Base-by-base conservation (phyloP, 2,888 invertebrate genomes). In the Pheosia tremula region DNA sequence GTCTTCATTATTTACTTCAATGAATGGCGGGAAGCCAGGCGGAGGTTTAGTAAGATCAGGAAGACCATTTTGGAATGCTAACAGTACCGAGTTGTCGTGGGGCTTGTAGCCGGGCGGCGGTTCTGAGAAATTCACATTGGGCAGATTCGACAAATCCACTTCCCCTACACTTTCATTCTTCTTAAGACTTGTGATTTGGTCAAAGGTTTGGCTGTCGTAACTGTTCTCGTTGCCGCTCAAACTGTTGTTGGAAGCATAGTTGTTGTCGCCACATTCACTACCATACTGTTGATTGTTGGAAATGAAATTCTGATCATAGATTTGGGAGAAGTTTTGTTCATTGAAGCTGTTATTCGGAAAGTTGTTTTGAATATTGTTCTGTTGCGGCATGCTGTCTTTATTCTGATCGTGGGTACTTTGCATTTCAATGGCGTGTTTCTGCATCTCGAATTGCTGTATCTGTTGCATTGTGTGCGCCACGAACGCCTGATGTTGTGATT, bases 401-500 rank as follows among this genome's bases (percentile, higher is more conserved):
- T 79, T 86, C 62, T 85, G 85, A 37, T 92, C 89, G 37, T 86
- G 86, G 68, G 71, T 84, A 68, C 81, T 93, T 77, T 85, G 94
- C 89, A 93, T 80, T 94, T 96, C 96, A 47, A 96, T 84, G 0
- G 94, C 94, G 71, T 96, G 95, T 79, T 96, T 97, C 83, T 97
- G 97, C 85, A 97, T 96, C 83, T 98, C 97, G 58, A 97, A 91
- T 76, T 96, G 97, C 79, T 97, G 96, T 77, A 98, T 97, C 88
- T 98, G 98, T 83, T 97, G 96, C 89, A 97, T 94, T 6, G 98
- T 97, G 90, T 99, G 99, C 63, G 96, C 95, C 10, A 98, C 97
- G 86, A 98, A 99, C 10, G 98, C 97, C 87, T 98, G 97, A 92
- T 99, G 99, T 84, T 99, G 99, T 52, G 97, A 96, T 91, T 98